Conservation (phyloP, 1,140 invertebrate species). For the Caenorhabditis latens region DNA sequence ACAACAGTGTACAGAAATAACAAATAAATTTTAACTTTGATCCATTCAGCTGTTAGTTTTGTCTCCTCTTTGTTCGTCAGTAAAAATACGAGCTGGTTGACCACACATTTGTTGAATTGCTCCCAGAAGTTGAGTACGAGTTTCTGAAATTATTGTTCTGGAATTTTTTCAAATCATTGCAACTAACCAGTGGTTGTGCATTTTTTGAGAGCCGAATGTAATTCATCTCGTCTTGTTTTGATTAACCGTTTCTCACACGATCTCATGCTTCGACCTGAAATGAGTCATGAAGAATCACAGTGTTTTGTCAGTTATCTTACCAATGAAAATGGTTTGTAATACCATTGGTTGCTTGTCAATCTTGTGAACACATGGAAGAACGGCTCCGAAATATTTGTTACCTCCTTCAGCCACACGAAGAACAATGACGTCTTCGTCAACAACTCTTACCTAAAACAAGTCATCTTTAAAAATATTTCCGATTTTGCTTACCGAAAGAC, state of each 20-base stretch:
- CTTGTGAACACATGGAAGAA: slow-evolving; percentile 60
- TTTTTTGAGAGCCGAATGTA: neutral
- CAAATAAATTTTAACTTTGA: neutral
- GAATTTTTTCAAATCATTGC: neutral
- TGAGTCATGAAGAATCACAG: neutral
- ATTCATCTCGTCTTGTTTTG: neutral
- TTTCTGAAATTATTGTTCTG: neutral
- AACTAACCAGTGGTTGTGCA: slow-evolving; percentile 5
- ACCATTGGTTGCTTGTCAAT: slow-evolving; percentile 54
- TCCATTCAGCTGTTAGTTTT: neutral
- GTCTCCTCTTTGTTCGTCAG: neutral
- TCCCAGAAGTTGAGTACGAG: slow-evolving; percentile 7
- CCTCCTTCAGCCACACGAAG: slow-evolving; percentile 52
- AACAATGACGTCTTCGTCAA: slow-evolving; percentile 59
- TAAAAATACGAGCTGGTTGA: slow-evolving; percentile 27
- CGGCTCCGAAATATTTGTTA: slow-evolving; percentile 51
- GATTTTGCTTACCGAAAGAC: slow-evolving; percentile 31
- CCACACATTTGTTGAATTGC: slow-evolving; percentile 24
- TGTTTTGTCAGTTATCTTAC: neutral
- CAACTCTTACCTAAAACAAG: slow-evolving; percentile 34
- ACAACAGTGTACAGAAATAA: slow-evolving; percentile 19
- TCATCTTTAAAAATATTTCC: neutral
- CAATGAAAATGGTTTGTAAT: slow-evolving; percentile 62
- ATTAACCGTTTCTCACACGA: slow-evolving; percentile 30
- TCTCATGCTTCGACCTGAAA: slow-evolving; percentile 33